Conservation (phyloP, 2,797 vertebrate genomes). For the Myotis vivesi region DNA sequence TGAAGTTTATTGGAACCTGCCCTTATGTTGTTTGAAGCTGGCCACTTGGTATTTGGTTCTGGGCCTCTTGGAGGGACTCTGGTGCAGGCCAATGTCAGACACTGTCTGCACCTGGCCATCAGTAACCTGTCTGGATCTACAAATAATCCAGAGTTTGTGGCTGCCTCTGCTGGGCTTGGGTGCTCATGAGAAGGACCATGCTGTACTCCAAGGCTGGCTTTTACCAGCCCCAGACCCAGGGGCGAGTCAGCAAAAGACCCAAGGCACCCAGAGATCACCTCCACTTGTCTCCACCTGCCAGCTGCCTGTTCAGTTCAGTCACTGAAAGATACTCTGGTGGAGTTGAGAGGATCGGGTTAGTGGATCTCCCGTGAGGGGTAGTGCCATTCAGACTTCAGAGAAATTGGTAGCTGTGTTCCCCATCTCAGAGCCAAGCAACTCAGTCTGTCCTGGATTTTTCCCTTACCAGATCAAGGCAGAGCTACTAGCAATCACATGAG, state of each 20-base stretch:
- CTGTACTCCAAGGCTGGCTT: background rate
- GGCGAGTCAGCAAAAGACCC: background rate
- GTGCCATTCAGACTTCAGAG: background rate
- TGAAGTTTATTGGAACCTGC: background rate
- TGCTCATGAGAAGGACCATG: background rate
- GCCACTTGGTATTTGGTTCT: background rate
- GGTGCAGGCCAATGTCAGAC: background rate
- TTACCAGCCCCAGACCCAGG: background rate
- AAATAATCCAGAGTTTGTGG: background rate
- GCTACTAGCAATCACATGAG: background rate
- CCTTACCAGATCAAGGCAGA: background rate
- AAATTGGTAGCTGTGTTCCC: background rate
- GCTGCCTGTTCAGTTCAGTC: background rate
- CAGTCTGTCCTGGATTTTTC: background rate
- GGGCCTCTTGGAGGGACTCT: background rate
- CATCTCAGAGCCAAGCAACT: background rate
- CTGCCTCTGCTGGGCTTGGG: background rate
- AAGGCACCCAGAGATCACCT: background rate
- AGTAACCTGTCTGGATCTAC: background rate
- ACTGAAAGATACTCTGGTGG: background rate
- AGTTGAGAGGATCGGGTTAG: background rate
- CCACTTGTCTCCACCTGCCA: background rate
- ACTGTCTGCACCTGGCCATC: background rate
- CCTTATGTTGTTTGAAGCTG: background rate
- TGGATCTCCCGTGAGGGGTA: background rate